Evolutionary conservation across 2,888 invertebrate species (phyloP).

Genomic region (Eristalinus sepulchralis): DNA sequence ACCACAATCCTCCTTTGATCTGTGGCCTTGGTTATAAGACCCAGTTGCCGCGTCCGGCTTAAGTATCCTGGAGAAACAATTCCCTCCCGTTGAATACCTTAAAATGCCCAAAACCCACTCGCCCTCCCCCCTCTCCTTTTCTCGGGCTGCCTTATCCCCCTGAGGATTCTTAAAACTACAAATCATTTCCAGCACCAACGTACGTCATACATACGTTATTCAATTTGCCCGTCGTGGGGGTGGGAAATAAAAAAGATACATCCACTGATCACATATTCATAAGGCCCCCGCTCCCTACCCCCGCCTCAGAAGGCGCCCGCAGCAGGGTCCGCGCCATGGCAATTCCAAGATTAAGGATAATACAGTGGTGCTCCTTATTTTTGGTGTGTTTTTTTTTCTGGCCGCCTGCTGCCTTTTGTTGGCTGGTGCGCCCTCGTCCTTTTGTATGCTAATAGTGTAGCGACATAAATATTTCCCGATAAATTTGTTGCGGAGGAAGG

Average conservation of each 20-base stretch:
- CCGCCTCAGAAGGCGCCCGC: background rate
- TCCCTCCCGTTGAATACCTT: no score
- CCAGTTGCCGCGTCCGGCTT: background rate
- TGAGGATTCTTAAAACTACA: slow-evolving; percentile 27
- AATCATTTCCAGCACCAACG: slow-evolving; percentile 49
- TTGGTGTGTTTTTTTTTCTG: slow-evolving; percentile 3
- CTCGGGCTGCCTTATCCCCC: background rate
- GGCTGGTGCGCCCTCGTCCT: background rate
- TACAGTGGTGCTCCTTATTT: slow-evolving; percentile 30
- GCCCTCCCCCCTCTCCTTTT: background rate
- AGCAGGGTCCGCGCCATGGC: slow-evolving; percentile 9
- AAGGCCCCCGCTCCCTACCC: slow-evolving; percentile 20
- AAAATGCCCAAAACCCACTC: background rate
- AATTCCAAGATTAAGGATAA: slow-evolving; percentile 51
- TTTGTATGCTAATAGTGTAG: slow-evolving; percentile 65
- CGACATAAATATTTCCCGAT: slow-evolving; percentile 70
- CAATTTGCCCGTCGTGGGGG: slow-evolving; percentile 31
- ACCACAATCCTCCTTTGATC: background rate
- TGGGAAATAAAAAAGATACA: slow-evolving; percentile 13
- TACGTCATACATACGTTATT: slow-evolving; percentile 34
- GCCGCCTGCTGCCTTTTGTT: background rate
- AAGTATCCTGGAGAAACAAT: no score
- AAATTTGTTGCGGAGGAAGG: slow-evolving; percentile 54
- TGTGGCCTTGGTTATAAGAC: background rate
- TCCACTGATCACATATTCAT: slow-evolving; percentile 68